Conservation (phyloP, 2,113 vertebrate genomes). For the Pyrgilauda ruficollis region DNA sequence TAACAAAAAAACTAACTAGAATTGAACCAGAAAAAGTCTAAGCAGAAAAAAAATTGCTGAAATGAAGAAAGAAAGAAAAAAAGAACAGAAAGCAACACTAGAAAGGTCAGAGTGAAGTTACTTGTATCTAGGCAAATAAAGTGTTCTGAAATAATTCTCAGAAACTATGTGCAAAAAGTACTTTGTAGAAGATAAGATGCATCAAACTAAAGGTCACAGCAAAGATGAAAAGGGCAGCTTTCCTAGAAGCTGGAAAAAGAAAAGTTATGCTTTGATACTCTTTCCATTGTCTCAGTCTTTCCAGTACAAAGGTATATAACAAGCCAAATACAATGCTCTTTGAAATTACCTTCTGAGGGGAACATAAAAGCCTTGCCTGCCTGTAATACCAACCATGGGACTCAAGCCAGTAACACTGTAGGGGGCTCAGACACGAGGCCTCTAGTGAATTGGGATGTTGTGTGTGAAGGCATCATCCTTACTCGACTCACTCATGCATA, state of each 20-base stretch:
- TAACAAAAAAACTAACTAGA: background rate
- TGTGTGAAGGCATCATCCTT: background rate
- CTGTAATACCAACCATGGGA: background rate
- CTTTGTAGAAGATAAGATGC: background rate
- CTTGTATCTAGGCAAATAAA: background rate
- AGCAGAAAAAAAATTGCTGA: background rate
- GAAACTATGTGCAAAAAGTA: background rate
- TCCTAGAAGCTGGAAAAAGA: background rate
- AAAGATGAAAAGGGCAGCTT: background rate
- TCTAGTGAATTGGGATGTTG: background rate
- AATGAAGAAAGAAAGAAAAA: background rate
- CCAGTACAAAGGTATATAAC: background rate
- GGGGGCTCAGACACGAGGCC: background rate
- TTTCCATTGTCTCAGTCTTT: background rate
- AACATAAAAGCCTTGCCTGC: background rate
- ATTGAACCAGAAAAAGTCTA: background rate
- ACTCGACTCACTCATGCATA: background rate
- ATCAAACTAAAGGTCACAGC: conserved; percentile 4
- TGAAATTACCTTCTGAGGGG: background rate
- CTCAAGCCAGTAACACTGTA: background rate
- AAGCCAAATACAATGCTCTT: background rate
- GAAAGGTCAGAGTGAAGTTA: conserved; percentile 20
- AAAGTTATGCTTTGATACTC: background rate
- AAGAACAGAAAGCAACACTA: background rate
- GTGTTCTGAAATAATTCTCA: background rate